phyloP scores from a whole-genome alignment of 2,888 invertebrate species.

The Allolobophora icterica region DNA sequence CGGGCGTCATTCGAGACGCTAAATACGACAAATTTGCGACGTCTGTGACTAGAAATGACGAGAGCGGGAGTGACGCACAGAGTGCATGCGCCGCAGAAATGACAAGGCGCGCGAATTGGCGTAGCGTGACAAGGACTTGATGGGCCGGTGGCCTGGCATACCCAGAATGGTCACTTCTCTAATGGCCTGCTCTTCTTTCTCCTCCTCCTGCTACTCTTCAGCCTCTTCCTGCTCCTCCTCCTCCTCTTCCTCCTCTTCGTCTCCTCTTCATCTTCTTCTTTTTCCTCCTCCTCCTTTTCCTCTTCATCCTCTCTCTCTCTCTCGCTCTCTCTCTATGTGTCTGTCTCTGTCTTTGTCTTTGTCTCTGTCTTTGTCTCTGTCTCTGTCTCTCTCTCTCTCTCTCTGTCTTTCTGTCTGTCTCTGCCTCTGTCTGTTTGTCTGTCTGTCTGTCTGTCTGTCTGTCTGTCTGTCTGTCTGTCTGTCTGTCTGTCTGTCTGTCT shows the following conservation, averaged over 20 bases:
- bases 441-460: too few relatives aligned
- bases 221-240: neutral
- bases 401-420: too few relatives aligned
- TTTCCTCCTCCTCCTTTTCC: neutral
- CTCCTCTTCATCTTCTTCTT: neutral
- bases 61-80: neutral
- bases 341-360: too few relatives aligned
- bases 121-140: conserved; percentile 20
- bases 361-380: too few relatives aligned
- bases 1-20: conserved; percentile 23
- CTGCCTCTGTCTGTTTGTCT: too few relatives aligned
- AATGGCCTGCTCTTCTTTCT: neutral
- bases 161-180: neutral
- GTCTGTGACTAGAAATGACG: conserved; percentile 20
- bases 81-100: neutral
- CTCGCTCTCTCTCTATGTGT: too few relatives aligned
- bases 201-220: neutral
- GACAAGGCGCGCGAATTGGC: neutral
- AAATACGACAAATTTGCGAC: conserved; percentile 28
- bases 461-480: too few relatives aligned
- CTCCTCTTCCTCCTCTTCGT: neutral
- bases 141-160: neutral
- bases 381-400: too few relatives aligned
- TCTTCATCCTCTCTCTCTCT: neutral
- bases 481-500: too few relatives aligned